Percentiles rank a stretch among this genome's conserved stretches.
Evolutionary conservation across 2,888 invertebrate genomes (phyloP).

Genomic region (Napeogenes inachia): DNA sequence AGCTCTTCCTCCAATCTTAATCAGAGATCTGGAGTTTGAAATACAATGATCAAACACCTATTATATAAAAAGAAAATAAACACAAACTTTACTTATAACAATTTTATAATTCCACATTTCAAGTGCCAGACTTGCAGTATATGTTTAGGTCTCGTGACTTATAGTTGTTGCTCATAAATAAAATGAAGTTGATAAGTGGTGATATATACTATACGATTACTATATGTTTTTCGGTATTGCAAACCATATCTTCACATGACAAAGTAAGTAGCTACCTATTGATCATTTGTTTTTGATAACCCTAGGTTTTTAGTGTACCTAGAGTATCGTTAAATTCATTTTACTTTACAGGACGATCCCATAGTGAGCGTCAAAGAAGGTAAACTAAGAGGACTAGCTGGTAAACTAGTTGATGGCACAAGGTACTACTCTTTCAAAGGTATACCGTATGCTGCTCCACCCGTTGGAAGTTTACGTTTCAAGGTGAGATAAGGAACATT

Average conservation of each 20-base stretch:
- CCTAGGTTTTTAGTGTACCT: not conserved
- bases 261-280: not conserved
- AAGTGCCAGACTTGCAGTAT: not conserved
- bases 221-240: not conserved
- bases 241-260: not conserved
- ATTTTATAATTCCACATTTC: not conserved
- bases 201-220: not conserved
- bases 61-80: not conserved
- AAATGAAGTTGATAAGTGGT: not conserved
- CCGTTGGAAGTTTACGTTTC: conserved; percentile 62
- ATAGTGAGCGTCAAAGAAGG: conserved; percentile 38
- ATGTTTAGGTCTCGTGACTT: not conserved
- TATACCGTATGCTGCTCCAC: conserved; percentile 70
- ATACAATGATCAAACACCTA: too few species aligned
- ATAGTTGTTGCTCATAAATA: not conserved
- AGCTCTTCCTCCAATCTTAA: too few species aligned
- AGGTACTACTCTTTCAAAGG: conserved; percentile 50
- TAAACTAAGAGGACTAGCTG: conserved; percentile 37
- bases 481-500: conserved; percentile 44
- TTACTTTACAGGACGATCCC: conserved; percentile 16
- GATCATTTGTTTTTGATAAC: too few species aligned
- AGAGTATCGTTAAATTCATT: not conserved
- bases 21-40: too few species aligned
- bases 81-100: not conserved
- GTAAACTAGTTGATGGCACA: conserved; percentile 35